These are phyloP conservation scores for Mycteria americana DNA, from an alignment of 2,797 vertebrate genomes.

Conservation along the genomic window DNA sequence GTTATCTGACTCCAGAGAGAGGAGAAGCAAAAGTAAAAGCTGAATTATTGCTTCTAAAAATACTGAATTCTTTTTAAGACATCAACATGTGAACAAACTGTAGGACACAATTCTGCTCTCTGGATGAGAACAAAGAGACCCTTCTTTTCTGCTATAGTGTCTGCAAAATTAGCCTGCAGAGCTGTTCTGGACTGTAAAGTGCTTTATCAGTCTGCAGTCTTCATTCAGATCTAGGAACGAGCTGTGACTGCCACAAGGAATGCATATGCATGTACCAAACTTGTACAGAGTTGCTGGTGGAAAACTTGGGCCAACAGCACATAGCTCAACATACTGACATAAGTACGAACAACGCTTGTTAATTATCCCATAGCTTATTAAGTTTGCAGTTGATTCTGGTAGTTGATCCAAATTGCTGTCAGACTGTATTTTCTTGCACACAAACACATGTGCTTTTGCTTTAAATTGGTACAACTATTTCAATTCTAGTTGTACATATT, in stretches of 20 bases:
- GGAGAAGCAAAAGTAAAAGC: background rate
- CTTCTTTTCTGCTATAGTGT: background rate
- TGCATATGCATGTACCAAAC: background rate
- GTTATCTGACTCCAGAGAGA: background rate
- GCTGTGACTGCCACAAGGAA: background rate
- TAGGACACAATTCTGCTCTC: background rate
- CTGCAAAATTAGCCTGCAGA: background rate
- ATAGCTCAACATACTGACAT: background rate
- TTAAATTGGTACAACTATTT: slow-evolving; percentile 52
- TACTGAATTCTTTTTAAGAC: background rate
- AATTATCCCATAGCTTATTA: slow-evolving; percentile 39
- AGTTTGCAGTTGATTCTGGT: slow-evolving; percentile 61
- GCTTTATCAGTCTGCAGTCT: background rate
- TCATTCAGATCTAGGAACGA: background rate
- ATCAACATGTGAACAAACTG: background rate
- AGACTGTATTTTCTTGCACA: slow-evolving; percentile 50
- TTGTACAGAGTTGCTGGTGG: background rate
- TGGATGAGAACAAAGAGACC: background rate
- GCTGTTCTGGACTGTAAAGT: background rate
- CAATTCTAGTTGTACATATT: slow-evolving; percentile 34
- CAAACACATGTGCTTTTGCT: slow-evolving; percentile 55
- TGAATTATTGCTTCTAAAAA: background rate
- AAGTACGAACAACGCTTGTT: background rate
- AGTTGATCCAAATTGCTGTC: slow-evolving; percentile 61
- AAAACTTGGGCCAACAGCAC: background rate